Conservation (phyloP, 2,888 invertebrate species). For the Mayetiola destructor region DNA sequence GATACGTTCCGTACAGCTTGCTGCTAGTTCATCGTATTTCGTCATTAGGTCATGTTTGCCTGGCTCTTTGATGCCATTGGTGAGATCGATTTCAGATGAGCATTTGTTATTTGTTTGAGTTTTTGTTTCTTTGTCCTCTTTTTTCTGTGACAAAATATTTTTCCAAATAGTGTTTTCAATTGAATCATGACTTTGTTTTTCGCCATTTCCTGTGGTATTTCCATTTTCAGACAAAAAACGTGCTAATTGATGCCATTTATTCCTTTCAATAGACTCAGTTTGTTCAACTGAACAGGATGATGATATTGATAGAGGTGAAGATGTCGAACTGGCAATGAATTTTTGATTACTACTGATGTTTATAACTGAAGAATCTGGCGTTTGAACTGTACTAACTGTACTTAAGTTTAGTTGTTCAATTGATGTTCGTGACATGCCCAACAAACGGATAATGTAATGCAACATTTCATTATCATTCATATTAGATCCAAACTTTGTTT, state of each 20-base stretch:
- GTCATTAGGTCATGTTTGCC: constrained; percentile 20
- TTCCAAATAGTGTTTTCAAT: not conserved
- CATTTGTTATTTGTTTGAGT: too few relatives aligned
- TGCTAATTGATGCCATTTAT: constrained; percentile 21
- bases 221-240: constrained; percentile 26
- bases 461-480: constrained; percentile 30
- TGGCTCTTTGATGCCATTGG: not conserved
- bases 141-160: not conserved
- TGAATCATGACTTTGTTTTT: not conserved
- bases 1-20: constrained; percentile 41
- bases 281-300: not conserved
- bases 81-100: not conserved
- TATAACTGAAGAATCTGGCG: constrained; percentile 37
- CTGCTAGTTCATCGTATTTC: constrained; percentile 40
- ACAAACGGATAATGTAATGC: constrained; percentile 37
- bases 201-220: constrained; percentile 17
- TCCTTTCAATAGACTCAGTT: not conserved
- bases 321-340: not conserved
- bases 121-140: not conserved
- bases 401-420: constrained; percentile 37
- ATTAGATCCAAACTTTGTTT: too few relatives aligned
- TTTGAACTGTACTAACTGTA: constrained; percentile 35
- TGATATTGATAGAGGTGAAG: not conserved
- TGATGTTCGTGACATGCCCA: constrained; percentile 38
- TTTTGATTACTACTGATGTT: constrained; percentile 31